Conservation (phyloP, 2,888 invertebrate species). For the Phorcus lineatus region DNA sequence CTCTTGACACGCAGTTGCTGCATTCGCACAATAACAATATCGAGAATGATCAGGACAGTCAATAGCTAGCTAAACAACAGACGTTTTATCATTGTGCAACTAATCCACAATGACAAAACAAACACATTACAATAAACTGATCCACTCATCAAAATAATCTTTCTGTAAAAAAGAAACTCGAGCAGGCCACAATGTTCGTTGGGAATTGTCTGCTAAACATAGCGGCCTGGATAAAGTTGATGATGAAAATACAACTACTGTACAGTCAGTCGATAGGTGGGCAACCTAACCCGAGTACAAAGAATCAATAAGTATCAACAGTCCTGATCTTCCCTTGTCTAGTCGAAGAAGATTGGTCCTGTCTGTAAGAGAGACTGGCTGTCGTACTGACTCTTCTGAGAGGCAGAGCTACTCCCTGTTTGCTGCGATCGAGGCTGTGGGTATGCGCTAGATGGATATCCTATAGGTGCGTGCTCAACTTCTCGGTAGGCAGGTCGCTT, state of each 20-base stretch:
- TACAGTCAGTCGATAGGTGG: too few species aligned
- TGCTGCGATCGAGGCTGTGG: background rate
- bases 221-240: too few species aligned
- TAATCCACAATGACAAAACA: background rate
- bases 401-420: background rate
- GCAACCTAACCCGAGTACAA: too few species aligned
- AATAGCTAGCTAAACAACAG: background rate
- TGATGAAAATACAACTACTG: too few species aligned
- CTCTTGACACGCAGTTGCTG: background rate
- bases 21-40: background rate
- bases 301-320: background rate
- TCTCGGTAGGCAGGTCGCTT: slow-evolving; percentile 30
- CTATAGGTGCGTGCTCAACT: slow-evolving; percentile 24
- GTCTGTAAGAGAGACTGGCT: slow-evolving; percentile 39
- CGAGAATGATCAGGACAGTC: background rate
- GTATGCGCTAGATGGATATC: slow-evolving; percentile 15
- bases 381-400: slow-evolving; percentile 23
- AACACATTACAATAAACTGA: too few species aligned
- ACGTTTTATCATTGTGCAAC: background rate
- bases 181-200: too few species aligned
- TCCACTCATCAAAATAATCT: too few species aligned
- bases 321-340: background rate
- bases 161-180: too few species aligned
- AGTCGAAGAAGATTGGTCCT: slow-evolving; percentile 36
- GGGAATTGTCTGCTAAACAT: too few species aligned